Conservation (phyloP, 1,140 invertebrate genomes). For the Platyura marginata region DNA sequence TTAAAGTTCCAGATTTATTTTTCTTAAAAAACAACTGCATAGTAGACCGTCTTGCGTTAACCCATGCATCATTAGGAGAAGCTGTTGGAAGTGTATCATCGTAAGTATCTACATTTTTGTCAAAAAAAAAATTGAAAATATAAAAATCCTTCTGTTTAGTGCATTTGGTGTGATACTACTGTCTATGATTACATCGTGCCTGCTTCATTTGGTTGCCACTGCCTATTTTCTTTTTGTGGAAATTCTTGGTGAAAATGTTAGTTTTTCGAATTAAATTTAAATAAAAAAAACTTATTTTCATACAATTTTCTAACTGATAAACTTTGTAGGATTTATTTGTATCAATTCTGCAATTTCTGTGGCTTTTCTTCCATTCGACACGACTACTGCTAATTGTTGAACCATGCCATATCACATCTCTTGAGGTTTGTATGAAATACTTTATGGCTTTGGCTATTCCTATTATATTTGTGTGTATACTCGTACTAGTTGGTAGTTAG, state of each 20-base stretch:
- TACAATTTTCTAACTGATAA: no score
- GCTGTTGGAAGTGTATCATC: no score
- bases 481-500: no score
- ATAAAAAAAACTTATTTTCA: no score
- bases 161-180: conserved; percentile 37
- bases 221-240: conserved; percentile 50
- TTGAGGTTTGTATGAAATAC: no score
- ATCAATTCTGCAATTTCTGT: conserved; percentile 34
- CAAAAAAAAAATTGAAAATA: not conserved
- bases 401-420: conserved; percentile 40
- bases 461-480: no score
- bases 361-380: conserved; percentile 39
- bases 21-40: not conserved
- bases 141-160: no score
- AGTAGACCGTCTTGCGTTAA: conserved; percentile 17
- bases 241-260: conserved; percentile 16
- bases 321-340: conserved; percentile 22
- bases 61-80: conserved; percentile 18
- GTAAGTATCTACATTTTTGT: no score
- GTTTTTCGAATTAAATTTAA: no score
- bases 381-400: conserved; percentile 44
- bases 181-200: conserved; percentile 39
- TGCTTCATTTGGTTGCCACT: conserved; percentile 49
- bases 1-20: no score
- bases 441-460: no score